Evolutionary conservation across 2,113 vertebrate genomes (phyloP), one percentile per base, ranked within the genome.

Genomic region (Acrocephalus arundinaceus): DNA sequence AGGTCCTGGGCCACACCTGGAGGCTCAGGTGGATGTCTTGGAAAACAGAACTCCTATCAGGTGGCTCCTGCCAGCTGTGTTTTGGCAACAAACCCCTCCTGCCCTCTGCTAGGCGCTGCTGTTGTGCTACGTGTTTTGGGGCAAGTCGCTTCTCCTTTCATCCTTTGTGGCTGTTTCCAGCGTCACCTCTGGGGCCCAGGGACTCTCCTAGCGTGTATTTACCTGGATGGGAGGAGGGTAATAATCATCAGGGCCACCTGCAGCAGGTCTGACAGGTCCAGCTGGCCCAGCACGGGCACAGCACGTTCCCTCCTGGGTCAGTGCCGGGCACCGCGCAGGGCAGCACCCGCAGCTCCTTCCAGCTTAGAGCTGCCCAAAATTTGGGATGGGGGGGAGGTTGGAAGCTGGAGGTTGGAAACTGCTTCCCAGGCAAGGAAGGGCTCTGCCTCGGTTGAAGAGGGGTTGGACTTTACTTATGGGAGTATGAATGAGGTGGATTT

Each of bases 201-300:
- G 61, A 54, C 58, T 94, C 85, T 11, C 2, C 15, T 10, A 77
- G 35, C 37, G 2, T 78, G 92, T 95, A 49, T 94, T 95, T 95
- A 90, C 23, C 39, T n/a, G 89, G n/a, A 46, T 45, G 48, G 18
- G 51, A 89, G 89, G 28, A 93, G 82, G 72, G 57, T 45, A 84
- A 66, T 76, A 35, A 77, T n/a, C 18, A 8, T 5, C 55, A 20
- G 55, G 51, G 71, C n/a, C 77, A 75, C 61, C 46, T 57, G 4
- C 88, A 93, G 94, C 94, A 96, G 89, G 96, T 97, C 89, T 13
- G 45, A 90, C 95, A 72, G 93, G 96, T 96, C 91, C 65, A 7
- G 77, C 96, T 77, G 86, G 90, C 85, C 5, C 0, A 11, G 70
- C 86, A 33, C 8, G 15, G 27, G 70, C 70, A 13, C 68, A 12